Percentiles rank a stretch among this genome's conserved stretches.
Conservation (phyloP, 2,888 invertebrate genomes). For the Orthosia cruda region DNA sequence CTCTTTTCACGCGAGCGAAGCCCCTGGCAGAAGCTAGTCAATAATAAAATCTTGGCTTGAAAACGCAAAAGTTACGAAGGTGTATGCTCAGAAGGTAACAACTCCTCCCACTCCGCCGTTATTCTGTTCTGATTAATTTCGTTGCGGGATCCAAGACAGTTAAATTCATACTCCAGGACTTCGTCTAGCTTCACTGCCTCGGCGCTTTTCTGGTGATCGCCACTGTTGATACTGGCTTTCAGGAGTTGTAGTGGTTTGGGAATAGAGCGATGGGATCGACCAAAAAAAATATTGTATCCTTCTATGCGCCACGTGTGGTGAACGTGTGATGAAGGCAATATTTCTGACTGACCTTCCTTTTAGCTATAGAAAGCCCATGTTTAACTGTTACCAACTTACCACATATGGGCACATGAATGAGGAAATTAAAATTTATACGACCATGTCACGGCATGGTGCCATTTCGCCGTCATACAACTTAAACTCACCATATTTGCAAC, state of each 20-base stretch:
- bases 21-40: no score
- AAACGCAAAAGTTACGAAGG: background rate
- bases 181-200: no score
- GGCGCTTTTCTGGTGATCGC: no score
- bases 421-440: conserved; percentile 10
- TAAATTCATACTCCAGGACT: no score
- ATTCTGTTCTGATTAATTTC: no score
- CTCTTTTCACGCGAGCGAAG: no score
- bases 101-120: no score
- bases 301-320: background rate
- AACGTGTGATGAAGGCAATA: background rate
- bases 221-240: no score
- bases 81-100: background rate
- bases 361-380: background rate
- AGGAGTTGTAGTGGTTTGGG: no score
- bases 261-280: no score
- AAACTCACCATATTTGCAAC: background rate
- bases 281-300: background rate
- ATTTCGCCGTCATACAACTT: conserved; percentile 2
- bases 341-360: background rate
- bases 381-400: background rate
- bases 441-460: conserved; percentile 18
- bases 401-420: background rate
- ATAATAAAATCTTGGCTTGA: background rate
- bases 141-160: no score